These are phyloP conservation scores for Baccha elongata DNA, from an alignment of 2,888 invertebrate genomes.

Conservation along the genomic window DNA sequence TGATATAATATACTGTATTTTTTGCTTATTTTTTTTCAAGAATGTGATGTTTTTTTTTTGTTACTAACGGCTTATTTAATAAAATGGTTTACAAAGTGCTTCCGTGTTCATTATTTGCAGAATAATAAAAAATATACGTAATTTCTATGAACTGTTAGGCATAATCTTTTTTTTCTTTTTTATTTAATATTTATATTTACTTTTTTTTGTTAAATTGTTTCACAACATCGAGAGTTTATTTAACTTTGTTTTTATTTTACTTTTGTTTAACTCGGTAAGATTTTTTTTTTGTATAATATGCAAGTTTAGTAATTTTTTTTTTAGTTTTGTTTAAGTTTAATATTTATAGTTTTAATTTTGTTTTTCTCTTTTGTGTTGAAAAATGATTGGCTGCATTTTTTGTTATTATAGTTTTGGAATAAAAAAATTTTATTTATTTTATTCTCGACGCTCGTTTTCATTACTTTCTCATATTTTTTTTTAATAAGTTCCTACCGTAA, in stretches of 20 bases:
- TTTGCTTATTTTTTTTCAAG: constrained; percentile 24
- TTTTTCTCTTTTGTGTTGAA: constrained; percentile 58
- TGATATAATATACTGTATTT: constrained; percentile 40
- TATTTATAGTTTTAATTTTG: constrained; percentile 35
- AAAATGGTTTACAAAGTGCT: constrained; percentile 60
- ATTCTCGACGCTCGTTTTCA: constrained; percentile 55
- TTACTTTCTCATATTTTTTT: constrained; percentile 34
- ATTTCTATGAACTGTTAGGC: constrained; percentile 63
- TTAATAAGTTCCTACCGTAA: constrained; percentile 67
- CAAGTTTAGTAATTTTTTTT: constrained; percentile 74
- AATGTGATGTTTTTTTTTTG: constrained; percentile 49
- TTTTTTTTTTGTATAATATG: constrained; percentile 71
- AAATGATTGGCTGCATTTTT: constrained; percentile 67
- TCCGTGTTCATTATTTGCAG: constrained; percentile 71
- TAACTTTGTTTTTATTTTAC: constrained; percentile 75
- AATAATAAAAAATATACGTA: constrained; percentile 69
- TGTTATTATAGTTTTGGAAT: constrained; percentile 51
- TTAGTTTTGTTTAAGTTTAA: constrained; percentile 66
- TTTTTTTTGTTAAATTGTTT: constrained; percentile 76
- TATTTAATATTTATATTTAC: constrained; percentile 56
- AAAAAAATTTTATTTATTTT: constrained; percentile 52
- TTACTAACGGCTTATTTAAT: constrained; percentile 37
- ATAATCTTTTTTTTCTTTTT: constrained; percentile 40
- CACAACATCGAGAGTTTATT: constrained; percentile 82
- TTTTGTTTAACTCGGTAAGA: constrained; percentile 73